A percentile compares a stretch with the other conserved stretches of the same genome.
Conservation (phyloP, 2,797 vertebrate genomes). For the Bucorvus abyssinicus region DNA sequence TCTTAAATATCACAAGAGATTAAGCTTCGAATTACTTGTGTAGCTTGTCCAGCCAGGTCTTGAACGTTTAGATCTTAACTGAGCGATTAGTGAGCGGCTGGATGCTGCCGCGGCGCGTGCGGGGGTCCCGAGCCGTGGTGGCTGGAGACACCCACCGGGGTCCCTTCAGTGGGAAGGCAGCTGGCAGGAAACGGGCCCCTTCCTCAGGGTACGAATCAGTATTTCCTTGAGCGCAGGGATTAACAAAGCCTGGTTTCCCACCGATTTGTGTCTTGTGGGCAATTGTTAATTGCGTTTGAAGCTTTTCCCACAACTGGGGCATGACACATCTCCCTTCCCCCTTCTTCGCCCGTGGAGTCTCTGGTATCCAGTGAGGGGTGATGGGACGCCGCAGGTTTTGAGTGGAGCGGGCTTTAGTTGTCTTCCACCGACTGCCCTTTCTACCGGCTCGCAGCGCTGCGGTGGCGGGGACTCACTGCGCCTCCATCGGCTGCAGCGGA, state of each 20-base stretch:
- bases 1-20: not conserved
- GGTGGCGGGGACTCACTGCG: too few species aligned
- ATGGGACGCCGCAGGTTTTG: not conserved
- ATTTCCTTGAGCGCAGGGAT: slow-evolving; percentile 27
- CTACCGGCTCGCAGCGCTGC: not conserved
- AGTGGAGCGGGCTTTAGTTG: not conserved
- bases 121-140: not conserved
- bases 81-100: not conserved
- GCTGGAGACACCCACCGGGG: not conserved
- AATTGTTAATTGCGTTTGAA: not conserved
- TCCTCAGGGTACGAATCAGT: not conserved
- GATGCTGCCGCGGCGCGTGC: rapidly evolving
- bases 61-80: not conserved
- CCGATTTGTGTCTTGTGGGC: not conserved
- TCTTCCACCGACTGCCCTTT: not conserved
- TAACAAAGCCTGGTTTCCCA: slow-evolving; percentile 27
- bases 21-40: not conserved
- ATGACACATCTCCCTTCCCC: not conserved
- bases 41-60: not conserved
- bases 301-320: slow-evolving; percentile 16
- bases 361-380: not conserved
- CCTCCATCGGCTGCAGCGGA: not conserved
- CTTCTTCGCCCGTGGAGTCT: not conserved
- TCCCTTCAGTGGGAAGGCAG: slow-evolving; percentile 16
- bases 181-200: slow-evolving; percentile 50